Conservation (phyloP, 2,797 vertebrate species). For the Esox lucius region DNA sequence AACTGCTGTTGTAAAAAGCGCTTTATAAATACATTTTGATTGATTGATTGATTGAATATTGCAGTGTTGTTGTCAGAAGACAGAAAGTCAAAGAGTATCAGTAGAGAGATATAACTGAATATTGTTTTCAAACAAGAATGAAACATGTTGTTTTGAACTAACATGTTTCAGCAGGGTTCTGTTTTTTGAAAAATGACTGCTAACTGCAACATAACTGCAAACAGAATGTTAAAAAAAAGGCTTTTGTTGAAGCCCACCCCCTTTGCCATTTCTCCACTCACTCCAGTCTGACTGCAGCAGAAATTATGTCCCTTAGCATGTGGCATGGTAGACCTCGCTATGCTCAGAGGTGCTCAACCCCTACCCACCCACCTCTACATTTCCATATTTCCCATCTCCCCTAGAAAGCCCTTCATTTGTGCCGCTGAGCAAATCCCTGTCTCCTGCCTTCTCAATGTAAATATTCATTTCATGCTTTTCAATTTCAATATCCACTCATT, state of each 20-base stretch:
- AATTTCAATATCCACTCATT: slow-evolving; percentile 46
- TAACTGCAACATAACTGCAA: not conserved
- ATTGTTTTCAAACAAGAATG: not conserved
- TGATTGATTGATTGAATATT: too few relatives aligned
- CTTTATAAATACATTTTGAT: too few relatives aligned
- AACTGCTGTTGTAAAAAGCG: too few relatives aligned
- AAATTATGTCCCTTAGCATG: not conserved
- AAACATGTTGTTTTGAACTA: not conserved
- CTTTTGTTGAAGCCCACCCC: not conserved
- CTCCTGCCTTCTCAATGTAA: slow-evolving; percentile 45
- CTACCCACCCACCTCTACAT: slow-evolving; percentile 21
- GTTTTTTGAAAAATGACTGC: not conserved
- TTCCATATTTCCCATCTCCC: slow-evolving; percentile 42
- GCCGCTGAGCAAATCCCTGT: slow-evolving; percentile 51
- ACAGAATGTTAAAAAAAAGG: not conserved
- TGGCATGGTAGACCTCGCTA: not conserved
- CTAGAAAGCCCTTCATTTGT: slow-evolving; percentile 37
- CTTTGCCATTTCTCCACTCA: not conserved
- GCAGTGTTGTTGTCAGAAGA: not conserved
- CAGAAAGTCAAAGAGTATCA: not conserved
- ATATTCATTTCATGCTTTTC: slow-evolving; percentile 61
- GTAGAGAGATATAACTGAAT: not conserved
- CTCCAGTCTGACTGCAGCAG: not conserved
- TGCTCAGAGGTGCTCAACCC: not conserved
- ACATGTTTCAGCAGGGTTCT: not conserved